phyloP scores from a whole-genome alignment of 2,113 vertebrate genomes.

The Acrocephalus arundinaceus region DNA sequence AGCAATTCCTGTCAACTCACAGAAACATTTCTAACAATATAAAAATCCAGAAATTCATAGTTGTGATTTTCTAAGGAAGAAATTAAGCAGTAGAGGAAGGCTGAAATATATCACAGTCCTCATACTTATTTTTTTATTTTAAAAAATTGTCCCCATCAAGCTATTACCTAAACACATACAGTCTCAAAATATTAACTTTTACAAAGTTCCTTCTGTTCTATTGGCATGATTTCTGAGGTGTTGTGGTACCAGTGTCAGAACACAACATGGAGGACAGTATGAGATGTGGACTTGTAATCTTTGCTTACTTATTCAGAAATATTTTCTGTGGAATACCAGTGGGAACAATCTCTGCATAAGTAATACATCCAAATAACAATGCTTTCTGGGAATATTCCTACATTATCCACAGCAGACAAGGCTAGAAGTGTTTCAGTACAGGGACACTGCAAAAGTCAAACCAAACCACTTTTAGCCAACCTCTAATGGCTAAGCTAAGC shows the following conservation, averaged over 20 bases:
- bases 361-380: neutral
- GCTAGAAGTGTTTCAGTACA: neutral
- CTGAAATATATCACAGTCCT: neutral
- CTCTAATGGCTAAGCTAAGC: neutral
- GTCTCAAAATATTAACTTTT: neutral
- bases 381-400: neutral
- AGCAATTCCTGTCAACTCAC: neutral
- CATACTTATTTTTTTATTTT: neutral
- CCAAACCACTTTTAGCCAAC: neutral
- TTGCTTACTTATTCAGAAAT: neutral
- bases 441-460: neutral
- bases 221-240: neutral
- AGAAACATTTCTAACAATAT: neutral
- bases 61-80: neutral
- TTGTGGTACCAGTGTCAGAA: neutral
- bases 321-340: neutral
- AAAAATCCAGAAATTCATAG: neutral
- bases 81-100: neutral
- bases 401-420: neutral
- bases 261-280: neutral
- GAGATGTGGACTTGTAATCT: neutral
- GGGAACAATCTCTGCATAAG: neutral
- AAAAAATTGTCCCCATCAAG: neutral
- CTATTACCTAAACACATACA: neutral
- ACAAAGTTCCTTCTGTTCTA: neutral